Conservation (phyloP, 2,888 invertebrate species). For the Rambutsinella grinnellia region DNA sequence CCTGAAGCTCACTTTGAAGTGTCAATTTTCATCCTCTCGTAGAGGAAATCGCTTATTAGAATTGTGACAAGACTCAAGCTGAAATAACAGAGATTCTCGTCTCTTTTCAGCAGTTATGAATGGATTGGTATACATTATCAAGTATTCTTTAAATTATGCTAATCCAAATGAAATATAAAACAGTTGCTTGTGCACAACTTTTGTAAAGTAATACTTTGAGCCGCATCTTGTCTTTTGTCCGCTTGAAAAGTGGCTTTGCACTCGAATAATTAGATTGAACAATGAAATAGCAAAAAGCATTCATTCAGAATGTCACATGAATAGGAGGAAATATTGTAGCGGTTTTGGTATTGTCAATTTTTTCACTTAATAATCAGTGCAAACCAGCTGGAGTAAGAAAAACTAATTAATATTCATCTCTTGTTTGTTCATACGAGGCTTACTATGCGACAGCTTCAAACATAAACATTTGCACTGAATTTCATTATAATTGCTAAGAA, state of each 20-base stretch:
- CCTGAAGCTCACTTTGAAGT: slow-evolving; percentile 16
- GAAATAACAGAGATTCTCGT: background rate
- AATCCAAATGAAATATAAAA: no score
- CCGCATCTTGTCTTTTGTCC: background rate
- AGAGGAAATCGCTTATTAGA: slow-evolving; percentile 21
- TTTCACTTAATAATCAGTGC: background rate
- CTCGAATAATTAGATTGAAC: background rate
- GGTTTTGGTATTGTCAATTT: background rate
- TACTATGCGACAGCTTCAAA: no score
- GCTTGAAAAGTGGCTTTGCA: background rate
- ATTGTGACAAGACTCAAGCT: slow-evolving; percentile 2
- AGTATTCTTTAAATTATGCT: no score
- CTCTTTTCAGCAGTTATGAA: no score
- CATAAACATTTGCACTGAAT: no score
- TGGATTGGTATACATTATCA: background rate
- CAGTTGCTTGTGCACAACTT: no score
- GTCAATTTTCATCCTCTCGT: slow-evolving; percentile 13
- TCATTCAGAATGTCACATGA: background rate
- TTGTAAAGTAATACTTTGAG: no score
- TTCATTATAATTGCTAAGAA: no score
- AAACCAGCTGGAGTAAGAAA: background rate
- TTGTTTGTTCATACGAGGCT: slow-evolving; percentile 7
- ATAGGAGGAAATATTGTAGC: background rate
- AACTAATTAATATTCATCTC: slow-evolving; percentile 21
- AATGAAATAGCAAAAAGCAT: background rate